Evolutionary conservation across 2,113 vertebrate species (phyloP).

Genomic region (Crotalus viridis): DNA sequence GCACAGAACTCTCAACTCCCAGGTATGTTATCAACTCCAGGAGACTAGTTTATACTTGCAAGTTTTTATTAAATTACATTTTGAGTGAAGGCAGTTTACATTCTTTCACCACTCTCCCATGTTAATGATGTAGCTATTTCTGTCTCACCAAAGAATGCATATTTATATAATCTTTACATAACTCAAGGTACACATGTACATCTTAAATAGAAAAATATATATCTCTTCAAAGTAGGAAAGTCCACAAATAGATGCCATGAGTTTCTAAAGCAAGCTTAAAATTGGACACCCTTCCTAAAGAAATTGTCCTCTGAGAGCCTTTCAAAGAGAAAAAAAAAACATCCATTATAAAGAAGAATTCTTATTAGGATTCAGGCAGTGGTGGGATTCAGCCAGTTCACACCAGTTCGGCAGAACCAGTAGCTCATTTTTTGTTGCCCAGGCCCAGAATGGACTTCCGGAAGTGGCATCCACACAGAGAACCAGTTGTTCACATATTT

Average conservation of each 20-base stretch:
- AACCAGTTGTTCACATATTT: no score
- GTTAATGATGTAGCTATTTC: background rate
- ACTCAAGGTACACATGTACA: background rate
- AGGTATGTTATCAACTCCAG: background rate
- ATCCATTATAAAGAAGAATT: background rate
- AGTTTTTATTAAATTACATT: background rate
- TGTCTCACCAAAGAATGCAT: background rate
- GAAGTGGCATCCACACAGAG: no score
- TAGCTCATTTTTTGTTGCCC: no score
- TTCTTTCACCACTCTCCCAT: background rate
- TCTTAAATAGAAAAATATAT: background rate
- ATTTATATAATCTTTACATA: background rate
- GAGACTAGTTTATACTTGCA: background rate
- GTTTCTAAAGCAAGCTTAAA: background rate
- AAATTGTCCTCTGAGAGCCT: background rate
- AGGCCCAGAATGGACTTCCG: no score
- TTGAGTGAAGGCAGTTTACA: background rate
- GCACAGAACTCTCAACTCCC: background rate
- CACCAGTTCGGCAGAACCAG: no score
- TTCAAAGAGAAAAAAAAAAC: background rate
- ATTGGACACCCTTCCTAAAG: background rate
- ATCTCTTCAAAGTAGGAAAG: background rate
- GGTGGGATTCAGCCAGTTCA: no score
- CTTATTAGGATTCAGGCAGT: background rate
- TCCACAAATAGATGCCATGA: background rate